Base-by-base conservation (phyloP, 2,888 invertebrate species). In the Sepioteuthis lessoniana region DNA sequence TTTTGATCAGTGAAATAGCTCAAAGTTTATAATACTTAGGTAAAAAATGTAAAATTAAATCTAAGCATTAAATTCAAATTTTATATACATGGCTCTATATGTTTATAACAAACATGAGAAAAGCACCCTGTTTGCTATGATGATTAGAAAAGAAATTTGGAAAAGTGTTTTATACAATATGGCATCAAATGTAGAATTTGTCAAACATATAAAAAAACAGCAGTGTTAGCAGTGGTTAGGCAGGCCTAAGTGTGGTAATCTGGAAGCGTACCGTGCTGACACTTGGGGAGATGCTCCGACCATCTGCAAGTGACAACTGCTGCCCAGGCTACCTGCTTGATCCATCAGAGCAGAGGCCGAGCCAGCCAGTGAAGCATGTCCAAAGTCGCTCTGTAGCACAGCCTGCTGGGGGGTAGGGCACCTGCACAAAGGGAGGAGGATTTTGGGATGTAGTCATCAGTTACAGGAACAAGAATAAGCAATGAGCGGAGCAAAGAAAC, bases 171-270 rank as follows among this genome's bases (percentile, higher is more conserved):
- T n/a, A n/a, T n/a, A 16, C 76, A 76, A 76, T n/a, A 76, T 76
- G 76, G 76, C 76, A 76, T 76, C 76, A 76, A n/a, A n/a, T 76
- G 19, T 10, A 76, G n/a, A n/a, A 8, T n/a, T 76, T 76, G 13
- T 3, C 10, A 76, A 76, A 76, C 19, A n/a, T 76, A 76, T n/a
- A 76, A n/a, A 76, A 16, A 42, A n/a, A 76, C 76, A 76, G 76
- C n/a, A 16, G 76, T 76, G 76, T 76, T 76, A 76, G 76, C 31
- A n/a, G n/a, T 76, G 16, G 76, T 76, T 76, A 76, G 76, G 76
- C 76, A 76, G 76, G 76, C n/a, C 76, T 76, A 76, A 76, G 76
- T 76, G n/a, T 76, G 76, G 76, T 76, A 76, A 76, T 76, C n/a
- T 76, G 76, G 76, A 76, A 76, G 76, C 76, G 76, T 76, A 76